Base-by-base conservation (phyloP, 2,797 vertebrate species). In the Antennarius maculatus region DNA sequence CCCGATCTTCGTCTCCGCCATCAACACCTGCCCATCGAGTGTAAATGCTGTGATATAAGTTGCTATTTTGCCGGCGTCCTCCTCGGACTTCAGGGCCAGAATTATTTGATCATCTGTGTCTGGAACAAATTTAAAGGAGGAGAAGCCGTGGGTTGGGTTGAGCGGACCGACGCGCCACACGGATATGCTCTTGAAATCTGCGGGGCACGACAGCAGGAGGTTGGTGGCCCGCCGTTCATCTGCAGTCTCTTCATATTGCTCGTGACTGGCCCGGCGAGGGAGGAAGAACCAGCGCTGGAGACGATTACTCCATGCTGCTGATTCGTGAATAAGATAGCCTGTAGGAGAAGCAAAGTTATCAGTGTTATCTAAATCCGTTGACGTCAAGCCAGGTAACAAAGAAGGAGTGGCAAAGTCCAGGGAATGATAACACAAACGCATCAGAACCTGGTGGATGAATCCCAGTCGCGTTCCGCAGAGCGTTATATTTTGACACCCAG, bases 251-350 rank as follows among this genome's bases (percentile, higher is more conserved):
- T 93, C 94, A 53, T 98, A 99, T 27, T 71, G 95, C 54, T 96
- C 88, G 0, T 90, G 91, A 83, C 97, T 98, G 83, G 96, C 96
- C 0, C 97, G 95, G 57, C 97, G 96, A 0, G 96, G 97, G 67
- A 99, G 92, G 87, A 98, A 98, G 91, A 97, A 96, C 97, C 97
- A 99, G 71, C 91, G 94, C 82, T 95, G 95, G 43, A 96, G 91
- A 0, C 80, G 92, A 77, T 97, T 95, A 0, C 96, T 98, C 97
- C 97, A 99, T 3, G 89, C 95, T 0, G 94, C 96, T 0, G 97
- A 96, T 80, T 99, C 97, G 0, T 99, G 97, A 80, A 99, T 97
- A 53, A 99, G 93, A 89, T 98, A 99, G 71, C 97, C 96, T 98
- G 60, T 3, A 37, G 53, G 46, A 3, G 28, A 0, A 17, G 3